Conservation (phyloP, 2,797 vertebrate species). For the Darevskia mixta region DNA sequence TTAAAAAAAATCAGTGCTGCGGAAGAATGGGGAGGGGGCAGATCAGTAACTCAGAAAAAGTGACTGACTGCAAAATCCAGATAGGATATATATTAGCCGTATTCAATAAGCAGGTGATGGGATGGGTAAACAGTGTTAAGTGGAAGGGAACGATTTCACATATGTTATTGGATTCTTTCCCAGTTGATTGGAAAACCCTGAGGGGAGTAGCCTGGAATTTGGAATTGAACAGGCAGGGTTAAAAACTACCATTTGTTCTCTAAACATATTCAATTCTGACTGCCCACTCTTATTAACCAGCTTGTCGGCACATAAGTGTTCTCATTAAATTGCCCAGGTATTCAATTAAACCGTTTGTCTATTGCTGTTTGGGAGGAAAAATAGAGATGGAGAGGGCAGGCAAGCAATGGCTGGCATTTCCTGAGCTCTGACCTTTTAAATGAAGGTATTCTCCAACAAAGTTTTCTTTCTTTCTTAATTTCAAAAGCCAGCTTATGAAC, state of each 20-base stretch:
- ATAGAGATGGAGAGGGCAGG: conserved; percentile 36
- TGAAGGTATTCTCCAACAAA: conserved; percentile 26
- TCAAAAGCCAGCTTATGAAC: not conserved
- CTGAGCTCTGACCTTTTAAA: conserved; percentile 20
- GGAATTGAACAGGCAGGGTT: conserved; percentile 51
- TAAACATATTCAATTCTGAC: conserved; percentile 54
- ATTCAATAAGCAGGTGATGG: conserved; percentile 39
- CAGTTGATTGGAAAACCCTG: conserved; percentile 30
- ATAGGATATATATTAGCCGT: conserved; percentile 43
- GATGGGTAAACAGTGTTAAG: conserved; percentile 30
- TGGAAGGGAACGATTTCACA: conserved; percentile 29
- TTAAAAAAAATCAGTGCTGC: conserved; percentile 9
- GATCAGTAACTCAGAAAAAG: conserved; percentile 31
- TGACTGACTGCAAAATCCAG: conserved; percentile 48
- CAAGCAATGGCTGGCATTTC: conserved; percentile 36
- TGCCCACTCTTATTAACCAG: conserved; percentile 64
- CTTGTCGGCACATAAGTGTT: conserved; percentile 58
- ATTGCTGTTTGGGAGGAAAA: conserved; percentile 12
- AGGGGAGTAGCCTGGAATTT: conserved; percentile 43
- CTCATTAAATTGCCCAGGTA: conserved; percentile 63
- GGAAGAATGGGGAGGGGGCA: conserved; percentile 19
- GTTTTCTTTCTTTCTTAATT: conserved; percentile 22
- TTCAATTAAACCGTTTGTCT: conserved; percentile 57
- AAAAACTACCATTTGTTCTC: conserved; percentile 51
- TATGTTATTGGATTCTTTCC: conserved; percentile 33